phyloP scores from a whole-genome alignment of 2,888 invertebrate genomes.

The Polylopha cassiicola region DNA sequence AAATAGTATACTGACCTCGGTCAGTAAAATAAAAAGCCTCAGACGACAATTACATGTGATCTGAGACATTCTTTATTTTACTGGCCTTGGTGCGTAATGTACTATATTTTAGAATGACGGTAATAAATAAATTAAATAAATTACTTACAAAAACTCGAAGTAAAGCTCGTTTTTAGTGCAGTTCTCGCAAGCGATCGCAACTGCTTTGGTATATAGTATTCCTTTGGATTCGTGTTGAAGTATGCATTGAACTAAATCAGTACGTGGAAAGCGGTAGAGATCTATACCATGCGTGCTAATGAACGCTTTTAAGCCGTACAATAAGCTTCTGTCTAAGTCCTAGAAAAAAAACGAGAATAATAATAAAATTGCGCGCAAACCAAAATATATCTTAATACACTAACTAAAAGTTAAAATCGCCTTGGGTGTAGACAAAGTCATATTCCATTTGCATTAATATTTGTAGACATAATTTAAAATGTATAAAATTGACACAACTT shows the following conservation, averaged over 20 bases:
- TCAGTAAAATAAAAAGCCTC: too few species aligned
- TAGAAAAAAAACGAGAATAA: conserved; percentile 30
- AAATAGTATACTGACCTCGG: too few species aligned
- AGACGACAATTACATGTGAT: too few species aligned
- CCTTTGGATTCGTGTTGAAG: conserved; percentile 79
- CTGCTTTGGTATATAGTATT: conserved; percentile 75
- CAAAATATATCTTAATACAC: too few species aligned
- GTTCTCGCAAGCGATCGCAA: conserved; percentile 64
- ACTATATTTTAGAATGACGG: too few species aligned
- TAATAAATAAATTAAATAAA: conserved; percentile 1
- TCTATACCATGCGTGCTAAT: conserved; percentile 79
- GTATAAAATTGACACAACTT: too few species aligned
- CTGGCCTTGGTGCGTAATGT: too few species aligned
- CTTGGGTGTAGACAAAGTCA: too few species aligned
- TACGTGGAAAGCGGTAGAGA: conserved; percentile 77
- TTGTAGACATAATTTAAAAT: too few species aligned
- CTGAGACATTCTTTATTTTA: too few species aligned
- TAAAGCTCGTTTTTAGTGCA: conserved; percentile 74
- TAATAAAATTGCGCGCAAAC: conserved; percentile 8
- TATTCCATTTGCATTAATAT: too few species aligned
- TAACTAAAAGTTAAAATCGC: too few species aligned
- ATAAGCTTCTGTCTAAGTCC: conserved; percentile 63
- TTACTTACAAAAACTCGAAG: conserved; percentile 78
- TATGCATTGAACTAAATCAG: conserved; percentile 83
- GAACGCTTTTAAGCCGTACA: conserved; percentile 77